These are phyloP conservation scores for Lithophane socia DNA, from an alignment of 2,888 invertebrate genomes.

Conservation along the genomic window DNA sequence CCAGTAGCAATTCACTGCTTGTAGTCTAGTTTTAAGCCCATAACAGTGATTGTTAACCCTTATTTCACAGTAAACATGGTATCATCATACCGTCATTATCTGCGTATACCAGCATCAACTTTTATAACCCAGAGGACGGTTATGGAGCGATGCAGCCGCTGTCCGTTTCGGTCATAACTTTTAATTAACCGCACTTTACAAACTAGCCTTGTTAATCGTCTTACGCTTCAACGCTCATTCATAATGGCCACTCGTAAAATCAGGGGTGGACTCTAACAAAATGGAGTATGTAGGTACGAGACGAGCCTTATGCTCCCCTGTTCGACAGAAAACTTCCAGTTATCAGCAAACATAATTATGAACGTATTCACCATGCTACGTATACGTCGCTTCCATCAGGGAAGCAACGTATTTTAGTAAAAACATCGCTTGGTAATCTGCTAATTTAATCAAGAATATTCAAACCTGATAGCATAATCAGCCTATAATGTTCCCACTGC, in stretches of 20 bases:
- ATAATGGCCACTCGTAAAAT: slow-evolving; percentile 62
- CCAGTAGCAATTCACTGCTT: slow-evolving; percentile 3
- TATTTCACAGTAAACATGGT: slow-evolving; percentile 15
- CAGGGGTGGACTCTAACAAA: slow-evolving; percentile 21
- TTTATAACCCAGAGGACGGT: slow-evolving; percentile 35
- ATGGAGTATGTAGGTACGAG: background rate
- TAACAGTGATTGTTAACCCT: slow-evolving; percentile 19
- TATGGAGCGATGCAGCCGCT: slow-evolving; percentile 67
- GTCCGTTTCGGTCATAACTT: slow-evolving; percentile 75
- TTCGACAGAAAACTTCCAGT: background rate
- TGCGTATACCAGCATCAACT: slow-evolving; percentile 32
- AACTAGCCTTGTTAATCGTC: slow-evolving; percentile 79
- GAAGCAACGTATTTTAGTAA: background rate
- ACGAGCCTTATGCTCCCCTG: background rate
- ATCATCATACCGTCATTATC: slow-evolving; percentile 32
- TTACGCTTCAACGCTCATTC: slow-evolving; percentile 73
- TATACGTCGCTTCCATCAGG: background rate
- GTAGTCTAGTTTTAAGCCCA: slow-evolving; percentile 14
- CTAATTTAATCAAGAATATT: background rate
- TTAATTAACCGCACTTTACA: slow-evolving; percentile 83
- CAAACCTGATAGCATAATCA: background rate
- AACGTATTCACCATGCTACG: background rate
- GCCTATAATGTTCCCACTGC: no score
- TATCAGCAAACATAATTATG: background rate
- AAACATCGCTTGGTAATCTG: background rate